A percentile compares a stretch with the other conserved stretches of the same genome.
Conservation (phyloP, 2,797 vertebrate species). For the Smutsia temminckii region DNA sequence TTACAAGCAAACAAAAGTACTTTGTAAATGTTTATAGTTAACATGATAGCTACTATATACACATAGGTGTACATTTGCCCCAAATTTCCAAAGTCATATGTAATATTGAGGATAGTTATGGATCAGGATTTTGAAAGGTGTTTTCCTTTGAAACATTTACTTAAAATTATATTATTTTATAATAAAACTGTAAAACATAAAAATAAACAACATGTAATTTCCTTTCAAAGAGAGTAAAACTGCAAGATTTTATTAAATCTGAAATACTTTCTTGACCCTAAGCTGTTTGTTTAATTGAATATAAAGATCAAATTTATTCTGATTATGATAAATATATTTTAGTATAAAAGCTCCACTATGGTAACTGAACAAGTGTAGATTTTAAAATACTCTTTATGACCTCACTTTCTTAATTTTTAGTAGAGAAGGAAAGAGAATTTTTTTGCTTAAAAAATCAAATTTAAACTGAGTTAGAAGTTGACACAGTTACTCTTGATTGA, state of each 20-base stretch:
- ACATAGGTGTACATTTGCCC: background rate
- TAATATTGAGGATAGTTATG: background rate
- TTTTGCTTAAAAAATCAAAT: background rate
- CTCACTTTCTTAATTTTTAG: background rate
- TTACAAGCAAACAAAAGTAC: background rate
- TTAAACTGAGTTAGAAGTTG: conserved; percentile 13
- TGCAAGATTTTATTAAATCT: conserved; percentile 40
- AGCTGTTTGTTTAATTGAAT: background rate
- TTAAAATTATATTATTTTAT: background rate
- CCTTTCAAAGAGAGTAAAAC: background rate
- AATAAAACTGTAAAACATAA: conserved; percentile 19
- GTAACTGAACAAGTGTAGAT: background rate
- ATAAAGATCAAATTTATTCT: conserved; percentile 7
- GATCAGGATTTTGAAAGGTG: background rate
- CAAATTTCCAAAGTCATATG: background rate
- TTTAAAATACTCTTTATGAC: background rate
- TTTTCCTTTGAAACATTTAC: background rate
- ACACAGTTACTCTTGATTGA: background rate
- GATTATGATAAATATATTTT: conserved; percentile 18
- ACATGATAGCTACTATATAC: background rate
- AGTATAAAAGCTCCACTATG: background rate
- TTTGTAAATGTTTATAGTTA: background rate
- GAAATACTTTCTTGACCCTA: background rate
- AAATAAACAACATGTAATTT: background rate
- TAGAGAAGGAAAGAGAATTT: too few species aligned